Evolutionary conservation across 2,113 vertebrate species (phyloP).

Genomic region (Lamprotornis superbus): DNA sequence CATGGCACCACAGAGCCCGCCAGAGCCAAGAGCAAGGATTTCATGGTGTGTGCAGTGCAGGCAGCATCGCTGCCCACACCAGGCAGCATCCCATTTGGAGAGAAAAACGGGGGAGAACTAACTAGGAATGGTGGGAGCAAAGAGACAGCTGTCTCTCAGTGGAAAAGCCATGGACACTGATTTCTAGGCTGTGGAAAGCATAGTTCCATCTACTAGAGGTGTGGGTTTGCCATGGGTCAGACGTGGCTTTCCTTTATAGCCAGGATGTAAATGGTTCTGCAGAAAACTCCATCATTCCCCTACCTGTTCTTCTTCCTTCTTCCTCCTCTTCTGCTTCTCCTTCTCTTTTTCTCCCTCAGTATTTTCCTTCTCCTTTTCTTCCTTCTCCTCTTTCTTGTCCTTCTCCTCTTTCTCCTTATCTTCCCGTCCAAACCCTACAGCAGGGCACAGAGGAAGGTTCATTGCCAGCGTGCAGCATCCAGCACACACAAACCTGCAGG

Average conservation of each 20-base stretch:
- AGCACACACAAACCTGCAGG: background rate
- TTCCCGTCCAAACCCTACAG: conserved; percentile 61
- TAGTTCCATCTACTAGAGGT: accelerated
- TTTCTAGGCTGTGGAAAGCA: background rate
- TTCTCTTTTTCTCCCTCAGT: background rate
- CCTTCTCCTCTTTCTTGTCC: background rate
- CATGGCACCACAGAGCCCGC: background rate
- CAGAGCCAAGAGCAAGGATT: background rate
- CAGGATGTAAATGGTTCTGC: background rate
- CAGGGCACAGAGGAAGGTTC: background rate
- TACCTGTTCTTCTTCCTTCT: conserved; percentile 50
- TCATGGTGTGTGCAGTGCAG: background rate
- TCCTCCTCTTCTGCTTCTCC: background rate
- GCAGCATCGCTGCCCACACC: background rate
- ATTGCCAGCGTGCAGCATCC: background rate
- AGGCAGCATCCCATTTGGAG: background rate
- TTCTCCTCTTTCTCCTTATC: conserved; percentile 55
- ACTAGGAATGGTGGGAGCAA: background rate
- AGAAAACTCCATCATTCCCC: background rate
- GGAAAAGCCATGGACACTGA: background rate
- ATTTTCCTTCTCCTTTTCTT: background rate
- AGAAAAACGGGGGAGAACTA: background rate
- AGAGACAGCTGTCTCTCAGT: background rate
- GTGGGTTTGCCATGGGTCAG: background rate
- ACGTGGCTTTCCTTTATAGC: background rate